Base-by-base conservation (phyloP, 2,113 vertebrate species). In the Cryptomyrus ogoouensis region DNA sequence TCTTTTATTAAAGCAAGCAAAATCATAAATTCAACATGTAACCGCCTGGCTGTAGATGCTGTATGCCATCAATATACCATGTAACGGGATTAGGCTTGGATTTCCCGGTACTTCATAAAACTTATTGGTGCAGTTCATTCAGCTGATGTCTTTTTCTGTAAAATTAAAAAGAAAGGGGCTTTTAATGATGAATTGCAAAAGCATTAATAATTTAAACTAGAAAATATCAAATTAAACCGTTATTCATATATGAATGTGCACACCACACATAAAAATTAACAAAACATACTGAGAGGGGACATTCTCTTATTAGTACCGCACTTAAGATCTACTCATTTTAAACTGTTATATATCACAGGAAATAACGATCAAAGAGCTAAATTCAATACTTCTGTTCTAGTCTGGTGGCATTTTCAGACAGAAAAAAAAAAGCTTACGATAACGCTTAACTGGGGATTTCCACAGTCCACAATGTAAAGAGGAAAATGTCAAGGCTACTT, bases 41-140 rank as follows among this genome's bases (percentile, higher is more conserved):
- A n/a, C 44, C 27, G 95, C 98, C 98, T 96, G 98, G 95, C 99
- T 97, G 90, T 97, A 98, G 98, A 99, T 99, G 96, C 98, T 98
- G 92, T 99, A 99, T 5, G 98, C 99, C 98, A 99, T 99, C 93
- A 99, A 96, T 96, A 99, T 98, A 94, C 99, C 98, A 44, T 99
- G 97, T 88, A 99, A 97, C 88, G 99, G 95, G 44, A 97, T 97
- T 93, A 99, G 92, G 88, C 98, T 97, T 3, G 98, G 98, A 94
- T 99, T 99, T 94, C 99, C 97, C 89, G 97, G 95, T 0, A 98
- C 98, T 96, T 99, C 98, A 13, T 98, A 99, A 95, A 99, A 99
- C 53, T 97, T 95, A 93, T 99, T 99, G 31, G 96, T 99, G 93
- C 98, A 93, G 95, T 99, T 98, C 13, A 98, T 99, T 93, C 98